phyloP scores from a whole-genome alignment of 1,140 invertebrate species.

The Dendroctonus valens region DNA sequence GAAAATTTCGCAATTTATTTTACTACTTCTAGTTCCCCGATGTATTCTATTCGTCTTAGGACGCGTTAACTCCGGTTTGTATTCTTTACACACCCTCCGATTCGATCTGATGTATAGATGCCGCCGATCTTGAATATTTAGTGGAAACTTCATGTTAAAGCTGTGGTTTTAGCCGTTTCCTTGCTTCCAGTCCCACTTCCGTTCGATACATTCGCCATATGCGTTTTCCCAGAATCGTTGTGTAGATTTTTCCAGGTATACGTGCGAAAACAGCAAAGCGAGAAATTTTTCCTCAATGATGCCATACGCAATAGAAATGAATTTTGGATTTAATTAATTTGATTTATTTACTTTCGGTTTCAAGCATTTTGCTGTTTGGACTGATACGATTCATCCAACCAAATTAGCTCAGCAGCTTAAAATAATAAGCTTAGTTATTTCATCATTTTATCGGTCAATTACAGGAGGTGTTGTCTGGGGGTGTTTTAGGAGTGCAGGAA shows the following conservation, averaged over 20 bases:
- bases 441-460: too few species aligned
- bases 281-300: conserved; percentile 17
- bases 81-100: conserved; percentile 29
- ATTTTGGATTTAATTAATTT: conserved; percentile 16
- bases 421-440: too few species aligned
- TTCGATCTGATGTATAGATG: conserved; percentile 37
- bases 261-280: conserved; percentile 30
- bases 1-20: conserved; percentile 32
- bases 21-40: conserved; percentile 32
- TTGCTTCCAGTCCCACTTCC: conserved; percentile 23
- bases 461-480: too few species aligned
- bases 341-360: background rate
- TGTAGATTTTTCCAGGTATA: conserved; percentile 35
- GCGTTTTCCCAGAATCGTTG: conserved; percentile 31
- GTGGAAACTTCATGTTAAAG: conserved; percentile 36
- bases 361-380: too few species aligned
- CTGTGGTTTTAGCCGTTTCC: conserved; percentile 35
- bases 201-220: conserved; percentile 34
- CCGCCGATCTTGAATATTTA: conserved; percentile 36
- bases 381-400: too few species aligned
- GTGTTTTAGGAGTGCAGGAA: too few species aligned
- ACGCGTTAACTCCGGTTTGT: conserved; percentile 32
- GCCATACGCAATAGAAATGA: conserved; percentile 17
- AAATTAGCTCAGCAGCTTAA: too few species aligned
- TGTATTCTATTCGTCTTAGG: conserved; percentile 31